A percentile compares a stretch with the other conserved stretches of the same genome.
These are phyloP conservation scores for Linyphia triangularis DNA, from an alignment of 2,888 invertebrate species.

Conservation along the genomic window DNA sequence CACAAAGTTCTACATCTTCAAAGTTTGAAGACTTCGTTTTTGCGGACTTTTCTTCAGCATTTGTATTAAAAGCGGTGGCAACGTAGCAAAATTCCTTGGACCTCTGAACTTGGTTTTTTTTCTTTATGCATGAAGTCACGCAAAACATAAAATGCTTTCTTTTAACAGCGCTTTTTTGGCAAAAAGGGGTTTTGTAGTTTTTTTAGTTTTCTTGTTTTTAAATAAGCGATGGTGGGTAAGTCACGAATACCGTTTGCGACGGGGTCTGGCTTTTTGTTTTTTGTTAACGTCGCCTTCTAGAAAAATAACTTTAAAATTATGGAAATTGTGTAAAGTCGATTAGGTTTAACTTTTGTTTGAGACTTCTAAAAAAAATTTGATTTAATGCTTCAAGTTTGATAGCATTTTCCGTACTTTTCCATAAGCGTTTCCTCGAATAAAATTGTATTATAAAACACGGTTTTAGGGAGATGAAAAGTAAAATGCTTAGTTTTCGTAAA, in stretches of 20 bases:
- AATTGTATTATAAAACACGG: not conserved
- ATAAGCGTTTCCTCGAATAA: not conserved
- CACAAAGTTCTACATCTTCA: conserved; percentile 27
- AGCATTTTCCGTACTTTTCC: not conserved
- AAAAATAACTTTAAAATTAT: conserved; percentile 30
- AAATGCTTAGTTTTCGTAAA: no score
- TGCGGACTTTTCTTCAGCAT: conserved; percentile 26
- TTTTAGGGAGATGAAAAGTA: no score
- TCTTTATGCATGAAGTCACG: conserved; percentile 36
- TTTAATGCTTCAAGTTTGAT: not conserved
- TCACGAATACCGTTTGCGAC: conserved; percentile 21
- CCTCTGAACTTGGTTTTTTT: conserved; percentile 21
- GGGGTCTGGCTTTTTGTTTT: not conserved
- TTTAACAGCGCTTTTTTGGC: conserved; percentile 21
- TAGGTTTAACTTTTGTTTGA: not conserved
- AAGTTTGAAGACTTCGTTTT: conserved; percentile 43
- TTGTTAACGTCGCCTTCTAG: not conserved
- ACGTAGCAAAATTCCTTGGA: not conserved
- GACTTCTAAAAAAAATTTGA: not conserved
- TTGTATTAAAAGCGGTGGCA: not conserved
- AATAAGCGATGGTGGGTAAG: not conserved
- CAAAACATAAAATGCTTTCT: conserved; percentile 32
- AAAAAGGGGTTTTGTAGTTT: not conserved
- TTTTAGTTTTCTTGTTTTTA: conserved; percentile 9
- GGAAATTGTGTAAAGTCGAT: conserved; percentile 32